Evolutionary conservation across 2,888 invertebrate genomes (phyloP), one percentile per base, ranked within the genome.

Genomic region (Fragum fragum): DNA sequence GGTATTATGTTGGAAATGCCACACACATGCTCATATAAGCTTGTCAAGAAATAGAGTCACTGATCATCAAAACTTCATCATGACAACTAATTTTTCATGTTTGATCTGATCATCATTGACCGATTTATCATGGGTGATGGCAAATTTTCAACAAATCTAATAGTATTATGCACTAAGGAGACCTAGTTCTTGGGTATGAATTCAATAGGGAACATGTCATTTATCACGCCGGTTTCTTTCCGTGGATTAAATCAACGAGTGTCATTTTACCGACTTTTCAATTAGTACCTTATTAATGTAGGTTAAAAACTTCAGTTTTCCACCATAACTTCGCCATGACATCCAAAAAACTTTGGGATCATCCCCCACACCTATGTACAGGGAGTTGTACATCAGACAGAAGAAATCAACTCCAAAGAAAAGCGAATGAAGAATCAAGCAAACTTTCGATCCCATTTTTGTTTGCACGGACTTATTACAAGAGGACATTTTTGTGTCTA

Each of bases 231-330:
- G 14, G 47, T 9, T 47, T 47, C 47, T 47, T 47, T 47, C 47
- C 47, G 47, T 1, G 57, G 32, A 39, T 53, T 36, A 29, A 55
- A 16, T 57, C 11, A 29, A 29, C 70, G 70, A 18, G 36, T 39
- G 26, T 6, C 39, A 3, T n/a, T 53, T 28, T 29, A 32, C 71
- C 32, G 2, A 0, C n/a, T 53, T 29, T 21, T 2, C 21, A 53
- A 14, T 16, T 29, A 85, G 82, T 83, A 88, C 88, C 53, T 86
- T 83, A 76, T 74, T 74, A 57, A 87, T 69, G 36, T 90, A 87
- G 14, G 91, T 91, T 9, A 91, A 79, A 47, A 83, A 91, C 78
- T 90, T 90, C 72, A 91, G 89, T 72, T 90, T 90, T 21, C 91
- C 91, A 39, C 83, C 90, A 79, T 84, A 90, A 21, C 91, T 90